These are phyloP conservation scores for Nephrotoma guestfalica DNA, from an alignment of 2,888 invertebrate genomes.

Conservation along the genomic window DNA sequence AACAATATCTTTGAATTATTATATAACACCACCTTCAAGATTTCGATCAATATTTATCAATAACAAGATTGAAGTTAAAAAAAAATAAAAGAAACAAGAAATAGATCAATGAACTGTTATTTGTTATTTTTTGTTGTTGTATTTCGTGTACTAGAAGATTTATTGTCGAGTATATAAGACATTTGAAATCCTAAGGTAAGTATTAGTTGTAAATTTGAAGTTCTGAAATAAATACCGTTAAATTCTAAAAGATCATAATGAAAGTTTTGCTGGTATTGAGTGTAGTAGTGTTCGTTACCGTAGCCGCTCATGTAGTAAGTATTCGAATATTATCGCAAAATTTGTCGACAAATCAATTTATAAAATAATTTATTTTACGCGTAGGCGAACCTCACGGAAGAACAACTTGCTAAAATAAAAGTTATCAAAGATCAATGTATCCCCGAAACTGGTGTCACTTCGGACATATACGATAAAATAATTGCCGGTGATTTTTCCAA, in stretches of 20 bases:
- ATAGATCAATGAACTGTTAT: no score
- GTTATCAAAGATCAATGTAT: constrained; percentile 16
- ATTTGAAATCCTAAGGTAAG: not conserved
- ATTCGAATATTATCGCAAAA: constrained; percentile 3
- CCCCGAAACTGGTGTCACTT: constrained; percentile 16
- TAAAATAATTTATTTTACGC: not conserved
- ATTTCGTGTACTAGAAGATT: not conserved
- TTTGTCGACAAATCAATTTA: not conserved
- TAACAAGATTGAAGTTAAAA: no score
- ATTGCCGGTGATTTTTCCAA: constrained; percentile 18
- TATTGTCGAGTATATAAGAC: not conserved
- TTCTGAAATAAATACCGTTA: not conserved
- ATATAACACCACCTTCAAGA: no score
- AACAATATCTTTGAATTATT: no score
- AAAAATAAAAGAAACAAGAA: no score
- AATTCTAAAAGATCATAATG: constrained; percentile 4
- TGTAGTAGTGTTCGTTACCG: constrained; percentile 2
- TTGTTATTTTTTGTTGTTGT: not conserved
- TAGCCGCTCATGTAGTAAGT: constrained; percentile 6
- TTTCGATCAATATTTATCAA: no score
- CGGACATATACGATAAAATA: constrained; percentile 18
- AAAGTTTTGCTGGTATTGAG: constrained; percentile 6
- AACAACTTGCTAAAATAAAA: constrained; percentile 19
- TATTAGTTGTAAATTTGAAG: not conserved
- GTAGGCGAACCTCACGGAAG: constrained; percentile 6